Base-by-base conservation (phyloP, 2,113 vertebrate species). In the Andinoacara biseriatus region DNA sequence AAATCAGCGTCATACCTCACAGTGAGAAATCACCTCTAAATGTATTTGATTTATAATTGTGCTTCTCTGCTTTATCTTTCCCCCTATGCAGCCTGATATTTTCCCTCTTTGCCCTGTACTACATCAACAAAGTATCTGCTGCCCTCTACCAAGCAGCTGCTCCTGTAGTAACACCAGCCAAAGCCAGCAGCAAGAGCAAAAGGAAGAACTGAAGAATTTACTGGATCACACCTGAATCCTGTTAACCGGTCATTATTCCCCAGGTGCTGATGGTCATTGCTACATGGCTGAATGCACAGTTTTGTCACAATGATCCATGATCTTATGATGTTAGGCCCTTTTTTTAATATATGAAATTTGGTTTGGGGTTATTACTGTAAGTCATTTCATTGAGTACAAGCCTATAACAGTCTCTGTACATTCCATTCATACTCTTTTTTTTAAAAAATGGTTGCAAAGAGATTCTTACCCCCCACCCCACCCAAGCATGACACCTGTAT, bases 101-200 rank as follows among this genome's bases (percentile, higher is more conserved):
- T 93, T 99, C 98, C 61, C 95, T 99, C 92, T 95, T 99, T 0
- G 96, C 96, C 1, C 90, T 99, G 52, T 99, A 97, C 91, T 98
- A 99, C 95, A 97, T 98, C 95, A 99, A 99, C 96, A 99, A 98
- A 95, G 96, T 99, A 74, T 99, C 98, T 1, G 97, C 97, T 0
- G 96, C 97, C 0, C 96, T 99, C 58, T 99, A 99, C 91, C 98
- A 99, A 92, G 96, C 95, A 0, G 78, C 96, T 0, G 95, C 88
- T 0, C 96, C 97, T 0, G 46, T 93, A 0, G 78, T 93, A 9
- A 90, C 92, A 1, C 96, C 95, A 0, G 75, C 96, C 85, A 99
- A 98, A 90, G 86, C 96, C n/a, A 81, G 96, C 0, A 95, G 97
- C 93, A 99, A 99, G 87, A 92, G 96, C 93, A 98, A 98, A 90